These are phyloP conservation scores for Drosophila eohydei DNA, from an alignment of 2,888 invertebrate species.

Conservation along the genomic window DNA sequence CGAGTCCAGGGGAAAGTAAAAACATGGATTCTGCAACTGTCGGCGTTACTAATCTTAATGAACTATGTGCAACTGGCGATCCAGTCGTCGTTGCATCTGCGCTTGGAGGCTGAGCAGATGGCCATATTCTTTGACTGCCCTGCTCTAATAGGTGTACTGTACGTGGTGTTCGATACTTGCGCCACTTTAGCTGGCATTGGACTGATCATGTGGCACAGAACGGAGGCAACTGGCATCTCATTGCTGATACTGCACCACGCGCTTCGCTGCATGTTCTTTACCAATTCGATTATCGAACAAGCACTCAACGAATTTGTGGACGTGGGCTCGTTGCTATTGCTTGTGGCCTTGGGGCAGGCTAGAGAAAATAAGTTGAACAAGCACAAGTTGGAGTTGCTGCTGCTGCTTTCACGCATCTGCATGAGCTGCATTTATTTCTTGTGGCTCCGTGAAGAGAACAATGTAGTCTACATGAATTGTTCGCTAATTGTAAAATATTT, in stretches of 20 bases:
- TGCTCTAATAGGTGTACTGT: slow-evolving; percentile 1
- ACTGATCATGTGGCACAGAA: slow-evolving; percentile 4
- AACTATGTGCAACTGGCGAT: slow-evolving; percentile 19
- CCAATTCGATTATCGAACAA: slow-evolving; percentile 13
- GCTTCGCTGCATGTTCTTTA: slow-evolving; percentile 8
- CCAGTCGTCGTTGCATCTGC: not conserved
- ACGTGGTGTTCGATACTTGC: slow-evolving; percentile 7
- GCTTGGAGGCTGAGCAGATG: not conserved
- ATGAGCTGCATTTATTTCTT: slow-evolving; percentile 12
- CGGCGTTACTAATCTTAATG: slow-evolving; percentile 4
- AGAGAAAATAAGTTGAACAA: not conserved
- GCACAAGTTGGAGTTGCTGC: slow-evolving; percentile 6
- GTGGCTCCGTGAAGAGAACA: slow-evolving; percentile 9
- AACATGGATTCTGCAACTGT: not conserved
- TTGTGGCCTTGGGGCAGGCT: slow-evolving; percentile 23
- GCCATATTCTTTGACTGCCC: not conserved
- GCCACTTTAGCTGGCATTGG: slow-evolving; percentile 15
- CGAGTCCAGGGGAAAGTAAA: not conserved
- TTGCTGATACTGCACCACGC: slow-evolving; percentile 41
- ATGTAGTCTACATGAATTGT: slow-evolving; percentile 17
- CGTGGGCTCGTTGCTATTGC: slow-evolving; percentile 39
- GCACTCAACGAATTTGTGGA: slow-evolving; percentile 29
- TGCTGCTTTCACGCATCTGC: slow-evolving; percentile 20
- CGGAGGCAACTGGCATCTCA: slow-evolving; percentile 2
- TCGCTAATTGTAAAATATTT: not conserved